These are phyloP conservation scores for Zootermopsis nevadensis DNA, from an alignment of 2,888 invertebrate species.

Conservation along the genomic window DNA sequence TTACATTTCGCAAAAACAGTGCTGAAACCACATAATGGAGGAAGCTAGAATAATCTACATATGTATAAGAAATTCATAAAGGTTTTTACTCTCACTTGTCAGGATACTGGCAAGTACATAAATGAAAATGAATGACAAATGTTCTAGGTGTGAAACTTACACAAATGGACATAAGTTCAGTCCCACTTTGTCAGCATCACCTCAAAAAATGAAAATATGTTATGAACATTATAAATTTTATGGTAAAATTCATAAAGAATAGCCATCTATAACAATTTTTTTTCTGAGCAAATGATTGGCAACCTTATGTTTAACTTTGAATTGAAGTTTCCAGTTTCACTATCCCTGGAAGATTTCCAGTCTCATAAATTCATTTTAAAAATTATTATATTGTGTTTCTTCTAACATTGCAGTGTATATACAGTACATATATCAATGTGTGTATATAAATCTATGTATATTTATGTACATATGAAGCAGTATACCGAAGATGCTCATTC, in stretches of 20 bases:
- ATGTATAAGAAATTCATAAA: background rate
- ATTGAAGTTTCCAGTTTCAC: background rate
- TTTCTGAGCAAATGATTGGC: constrained; percentile 35
- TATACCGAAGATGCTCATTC: background rate
- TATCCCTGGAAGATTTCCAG: constrained; percentile 2
- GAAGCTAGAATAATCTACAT: background rate
- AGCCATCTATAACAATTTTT: constrained; percentile 3
- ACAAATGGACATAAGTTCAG: background rate
- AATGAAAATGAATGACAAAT: constrained; percentile 9
- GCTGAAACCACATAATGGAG: background rate
- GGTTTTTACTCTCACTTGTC: background rate
- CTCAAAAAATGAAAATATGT: background rate
- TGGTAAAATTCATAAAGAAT: constrained; percentile 16
- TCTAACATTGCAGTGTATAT: constrained; percentile 1
- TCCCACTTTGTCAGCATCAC: background rate
- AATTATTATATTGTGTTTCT: background rate
- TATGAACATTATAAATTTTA: background rate
- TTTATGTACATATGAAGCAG: constrained; percentile 25
- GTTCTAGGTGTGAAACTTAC: background rate
- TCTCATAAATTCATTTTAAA: constrained; percentile 5
- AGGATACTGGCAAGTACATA: background rate
- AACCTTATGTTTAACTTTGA: constrained; percentile 15
- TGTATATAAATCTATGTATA: constrained; percentile 35
- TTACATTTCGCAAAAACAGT: background rate
- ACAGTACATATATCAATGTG: constrained; percentile 32